Evolutionary conservation across 1,140 invertebrate species (phyloP).

Genomic region (Holotrichia oblita): DNA sequence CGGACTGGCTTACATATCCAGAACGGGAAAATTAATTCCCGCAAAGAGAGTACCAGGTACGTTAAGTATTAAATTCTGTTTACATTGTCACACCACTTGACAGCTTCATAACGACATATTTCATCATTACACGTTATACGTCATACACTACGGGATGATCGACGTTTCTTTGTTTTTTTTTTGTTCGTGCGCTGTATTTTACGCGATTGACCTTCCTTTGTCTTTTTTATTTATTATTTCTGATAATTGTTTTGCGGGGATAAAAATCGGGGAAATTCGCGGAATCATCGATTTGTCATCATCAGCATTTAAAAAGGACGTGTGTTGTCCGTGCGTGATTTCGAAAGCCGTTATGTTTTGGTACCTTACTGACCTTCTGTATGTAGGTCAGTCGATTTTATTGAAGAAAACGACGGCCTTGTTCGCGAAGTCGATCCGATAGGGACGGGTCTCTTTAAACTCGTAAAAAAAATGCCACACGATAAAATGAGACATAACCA

Average conservation of each 20-base stretch:
- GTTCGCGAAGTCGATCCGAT: neutral
- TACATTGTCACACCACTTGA: constrained; percentile 43
- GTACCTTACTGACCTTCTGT: constrained; percentile 44
- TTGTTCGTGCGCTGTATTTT: neutral
- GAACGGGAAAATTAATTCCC: constrained; percentile 62
- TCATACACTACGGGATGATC: constrained; percentile 24
- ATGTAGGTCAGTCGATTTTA: constrained; percentile 46
- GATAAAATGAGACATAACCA: constrained; percentile 25
- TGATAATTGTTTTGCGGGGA: neutral
- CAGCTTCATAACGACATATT: constrained; percentile 40
- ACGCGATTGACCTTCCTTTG: constrained; percentile 20
- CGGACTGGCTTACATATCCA: constrained; percentile 62
- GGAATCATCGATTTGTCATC: constrained; percentile 27
- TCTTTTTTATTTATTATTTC: neutral
- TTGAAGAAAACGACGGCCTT: constrained; percentile 39
- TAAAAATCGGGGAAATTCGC: neutral
- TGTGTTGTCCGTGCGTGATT: constrained; percentile 33
- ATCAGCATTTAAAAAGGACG: constrained; percentile 14
- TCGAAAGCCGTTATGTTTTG: constrained; percentile 41
- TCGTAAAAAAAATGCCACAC: neutral
- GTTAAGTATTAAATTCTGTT: constrained; percentile 41
- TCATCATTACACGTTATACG: constrained; percentile 24
- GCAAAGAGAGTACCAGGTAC: constrained; percentile 63
- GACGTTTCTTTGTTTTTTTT: constrained; percentile 37
- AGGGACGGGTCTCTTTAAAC: constrained; percentile 16